These are phyloP conservation scores for Cheilosia vulpina DNA, from an alignment of 2,888 invertebrate species.

Conservation along the genomic window DNA sequence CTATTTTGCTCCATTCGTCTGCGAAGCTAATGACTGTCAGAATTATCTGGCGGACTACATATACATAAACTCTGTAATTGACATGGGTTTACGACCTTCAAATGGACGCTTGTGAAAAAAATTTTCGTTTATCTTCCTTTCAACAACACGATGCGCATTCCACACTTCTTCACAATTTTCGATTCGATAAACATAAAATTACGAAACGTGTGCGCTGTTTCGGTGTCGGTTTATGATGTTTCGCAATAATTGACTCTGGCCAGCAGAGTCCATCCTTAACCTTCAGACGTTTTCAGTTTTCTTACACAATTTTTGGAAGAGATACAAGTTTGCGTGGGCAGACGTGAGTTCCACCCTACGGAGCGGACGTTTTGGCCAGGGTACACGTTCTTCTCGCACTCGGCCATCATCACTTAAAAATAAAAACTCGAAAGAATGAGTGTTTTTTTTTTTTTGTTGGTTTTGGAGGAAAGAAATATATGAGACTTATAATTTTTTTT, in stretches of 20 bases:
- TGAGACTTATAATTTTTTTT: background rate
- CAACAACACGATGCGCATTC: background rate
- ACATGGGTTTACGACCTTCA: conserved; percentile 36
- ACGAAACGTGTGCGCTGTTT: conserved; percentile 17
- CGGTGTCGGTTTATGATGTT: background rate
- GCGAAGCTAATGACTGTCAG: background rate
- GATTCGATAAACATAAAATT: conserved; percentile 23
- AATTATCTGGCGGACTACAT: background rate
- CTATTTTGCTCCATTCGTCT: background rate
- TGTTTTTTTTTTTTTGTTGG: background rate
- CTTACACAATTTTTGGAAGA: conserved; percentile 43
- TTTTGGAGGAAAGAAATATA: background rate
- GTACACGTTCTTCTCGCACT: conserved; percentile 8
- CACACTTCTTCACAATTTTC: conserved; percentile 6
- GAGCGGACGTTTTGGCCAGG: conserved; percentile 4
- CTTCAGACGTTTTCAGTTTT: conserved; percentile 38
- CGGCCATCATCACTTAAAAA: conserved; percentile 49
- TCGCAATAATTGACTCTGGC: conserved; percentile 10
- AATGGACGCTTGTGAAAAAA: conserved; percentile 22
- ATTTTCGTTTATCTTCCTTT: background rate
- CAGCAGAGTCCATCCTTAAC: conserved; percentile 47
- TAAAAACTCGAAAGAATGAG: conserved; percentile 8
- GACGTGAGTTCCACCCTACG: conserved; percentile 4
- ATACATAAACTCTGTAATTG: conserved; percentile 15
- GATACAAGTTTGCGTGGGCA: conserved; percentile 16